Percentiles rank a stretch among this genome's conserved stretches.
Conservation (phyloP, 2,888 invertebrate species). For the Autographa pulchrina region DNA sequence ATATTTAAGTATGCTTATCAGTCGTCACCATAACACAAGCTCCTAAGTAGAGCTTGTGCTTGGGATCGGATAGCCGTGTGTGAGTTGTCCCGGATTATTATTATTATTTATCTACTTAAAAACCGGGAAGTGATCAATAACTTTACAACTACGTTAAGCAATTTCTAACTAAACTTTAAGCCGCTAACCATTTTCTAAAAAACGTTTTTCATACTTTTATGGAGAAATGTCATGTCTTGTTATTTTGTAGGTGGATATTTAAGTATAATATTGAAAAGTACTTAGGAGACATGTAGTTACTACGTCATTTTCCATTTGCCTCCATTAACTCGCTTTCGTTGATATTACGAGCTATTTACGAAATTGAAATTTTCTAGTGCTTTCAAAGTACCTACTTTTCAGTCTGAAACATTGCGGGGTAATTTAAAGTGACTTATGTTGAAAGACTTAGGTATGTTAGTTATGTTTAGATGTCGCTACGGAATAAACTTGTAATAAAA, state of each 20-base stretch:
- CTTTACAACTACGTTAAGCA: too few species aligned
- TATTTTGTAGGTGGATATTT: neutral
- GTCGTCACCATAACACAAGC: too few species aligned
- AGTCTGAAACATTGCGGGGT: neutral
- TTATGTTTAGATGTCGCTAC: neutral
- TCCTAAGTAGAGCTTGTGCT: too few species aligned
- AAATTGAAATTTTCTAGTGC: constrained; percentile 40
- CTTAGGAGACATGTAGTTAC: constrained; percentile 21
- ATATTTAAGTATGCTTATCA: too few species aligned
- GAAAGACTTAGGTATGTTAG: neutral
- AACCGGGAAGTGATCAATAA: too few species aligned
- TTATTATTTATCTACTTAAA: too few species aligned
- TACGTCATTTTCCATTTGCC: constrained; percentile 22
- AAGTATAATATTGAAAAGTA: neutral
- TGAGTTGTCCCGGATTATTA: neutral
- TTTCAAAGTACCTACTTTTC: constrained; percentile 18
- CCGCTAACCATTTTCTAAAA: too few species aligned
- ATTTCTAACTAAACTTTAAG: too few species aligned
- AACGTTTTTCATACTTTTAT: too few species aligned
- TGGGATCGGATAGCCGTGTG: too few species aligned
- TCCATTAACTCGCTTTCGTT: constrained; percentile 23
- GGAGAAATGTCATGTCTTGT: too few species aligned
- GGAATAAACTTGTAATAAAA: neutral
- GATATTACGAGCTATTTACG: constrained; percentile 42
- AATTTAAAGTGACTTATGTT: neutral